Percentiles rank a stretch among this genome's conserved stretches.
Conservation (phyloP, 2,888 invertebrate species). For the Eulithis prunata region DNA sequence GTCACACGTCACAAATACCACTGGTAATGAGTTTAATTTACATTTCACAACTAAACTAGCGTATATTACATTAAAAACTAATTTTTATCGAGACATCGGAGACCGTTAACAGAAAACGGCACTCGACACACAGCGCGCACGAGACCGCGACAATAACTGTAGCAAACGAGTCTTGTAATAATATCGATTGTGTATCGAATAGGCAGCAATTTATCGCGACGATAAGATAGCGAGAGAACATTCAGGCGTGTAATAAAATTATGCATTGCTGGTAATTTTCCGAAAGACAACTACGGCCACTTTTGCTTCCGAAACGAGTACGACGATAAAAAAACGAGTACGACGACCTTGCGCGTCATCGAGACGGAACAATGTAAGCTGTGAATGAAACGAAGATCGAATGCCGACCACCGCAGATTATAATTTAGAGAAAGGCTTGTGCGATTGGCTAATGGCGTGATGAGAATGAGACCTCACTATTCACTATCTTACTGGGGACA, state of each 20-base stretch:
- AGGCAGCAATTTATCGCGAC: conserved; percentile 74
- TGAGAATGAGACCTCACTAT: conserved; percentile 55
- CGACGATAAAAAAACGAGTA: conserved; percentile 44
- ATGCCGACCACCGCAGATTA: conserved; percentile 58
- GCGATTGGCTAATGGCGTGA: conserved; percentile 46
- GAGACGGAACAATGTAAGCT: conserved; percentile 44
- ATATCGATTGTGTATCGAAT: conserved; percentile 78
- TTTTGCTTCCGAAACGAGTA: conserved; percentile 22
- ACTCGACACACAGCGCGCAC: conserved; percentile 53
- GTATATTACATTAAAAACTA: conserved; percentile 37
- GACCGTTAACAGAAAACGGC: conserved; percentile 32
- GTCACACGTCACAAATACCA: conserved; percentile 41
- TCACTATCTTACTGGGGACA: conserved; percentile 35
- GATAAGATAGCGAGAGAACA: conserved; percentile 69
- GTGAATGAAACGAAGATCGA: conserved; percentile 44
- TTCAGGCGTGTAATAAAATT: conserved; percentile 47
- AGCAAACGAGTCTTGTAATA: conserved; percentile 63
- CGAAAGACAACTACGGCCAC: conserved; percentile 31
- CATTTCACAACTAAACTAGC: conserved; percentile 25
- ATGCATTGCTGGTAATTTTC: conserved; percentile 55
- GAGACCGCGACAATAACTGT: conserved; percentile 74
- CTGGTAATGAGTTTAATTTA: conserved; percentile 36
- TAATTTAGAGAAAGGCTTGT: conserved; percentile 55
- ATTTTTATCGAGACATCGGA: conserved; percentile 29
- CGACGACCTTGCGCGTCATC: conserved; percentile 54